Evolutionary conservation across 2,888 invertebrate species (phyloP), one percentile per base, ranked within the genome.

Genomic region (Ornithoptera priamus): DNA sequence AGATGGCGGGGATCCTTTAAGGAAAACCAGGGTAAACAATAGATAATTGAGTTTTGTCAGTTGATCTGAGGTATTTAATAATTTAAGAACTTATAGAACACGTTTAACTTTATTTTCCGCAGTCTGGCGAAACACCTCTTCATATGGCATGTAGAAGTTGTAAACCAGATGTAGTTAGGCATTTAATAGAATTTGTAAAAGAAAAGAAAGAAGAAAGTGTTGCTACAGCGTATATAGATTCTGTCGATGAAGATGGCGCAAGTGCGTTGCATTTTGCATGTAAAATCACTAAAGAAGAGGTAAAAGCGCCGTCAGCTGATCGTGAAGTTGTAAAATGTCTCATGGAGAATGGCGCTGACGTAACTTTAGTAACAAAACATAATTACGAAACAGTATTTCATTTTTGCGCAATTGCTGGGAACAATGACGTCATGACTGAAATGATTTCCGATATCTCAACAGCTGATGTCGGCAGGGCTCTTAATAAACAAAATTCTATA

Each of bases 381-480:
- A 96, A 96, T 20, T 95, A 96, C 77, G 99, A 99, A 91, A 98
- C 99, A 0, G 97, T 98, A 0, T 97, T 99, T 80, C 99, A 99
- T 85, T 97, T 98, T 83, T 97, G 98, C 79, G 98, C 99, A 1
- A 94, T 97, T 24, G 97, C 98, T 7, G 99, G 99, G 22, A 99
- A 99, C 88, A 98, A 98, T 82, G 98, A 98, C 78, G 96, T 99
- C 8, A 93, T 99, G 77, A 94, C 96, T 77, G 99, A 99, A 87
- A 98, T 99, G 95, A 96, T 99, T 61, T 94, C 96, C 58, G 96
- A 97, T 78, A 97, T 99, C 95, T 95, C 96, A 18, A 94, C 97
- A 1, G 96, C 97, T 1, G 97, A 97, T 74, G 95, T 98, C n/a
- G 97, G 98, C 81, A 96, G 97, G 85, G 98, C 98, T 0, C 94